Evolutionary conservation across 2,113 vertebrate genomes (phyloP), one percentile per base, ranked within the genome.

Genomic region (Platysteira castanea): DNA sequence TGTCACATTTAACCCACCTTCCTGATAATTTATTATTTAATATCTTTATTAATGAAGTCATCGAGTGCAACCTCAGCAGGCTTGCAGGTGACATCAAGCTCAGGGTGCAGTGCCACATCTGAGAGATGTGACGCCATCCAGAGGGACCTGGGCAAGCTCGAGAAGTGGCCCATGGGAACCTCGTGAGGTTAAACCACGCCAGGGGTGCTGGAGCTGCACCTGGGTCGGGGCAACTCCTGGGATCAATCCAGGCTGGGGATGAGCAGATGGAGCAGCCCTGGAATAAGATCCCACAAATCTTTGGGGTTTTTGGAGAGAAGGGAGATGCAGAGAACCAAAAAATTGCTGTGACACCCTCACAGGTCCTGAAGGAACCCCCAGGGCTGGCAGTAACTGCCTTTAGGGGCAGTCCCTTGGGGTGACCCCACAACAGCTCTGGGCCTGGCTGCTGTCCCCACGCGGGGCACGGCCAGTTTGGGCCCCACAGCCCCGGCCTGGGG

Each of bases 341-440:
- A 17, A 26, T 8, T 12, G 24, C 67, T 23, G 31, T 2, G 2
- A 9, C 5, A 27, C 15, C 28, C 28, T 46, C 3, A 2, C 1
- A 2, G 14, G 12, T 13, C 26, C 19, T 3, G 1, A 24, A 39
- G 8, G 47, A 33, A 24, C 28, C 42, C 19, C 5, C 30, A 3
- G 31, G 3, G 39, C 33, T 30, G 68, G 4, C 31, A 28, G 27
- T 13, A 7, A 21, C 26, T n/a, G 44, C 11, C 13, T 44, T 57
- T 2, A 0, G 1, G n/a, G 16, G 11, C 44, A 5, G 8, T 30
- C 21, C 26, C 49, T 50, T 2, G 30, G 14, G 28, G 70, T 8
- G 22, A 54, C 16, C 31, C 69, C 74, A 13, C 46, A 11, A 5
- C 5, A 3, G 47, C 1, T 2, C 57, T 12, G 57, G 1, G 13